phyloP scores from a whole-genome alignment of 2,888 invertebrate genomes.

The Oscheius myriophilus region DNA sequence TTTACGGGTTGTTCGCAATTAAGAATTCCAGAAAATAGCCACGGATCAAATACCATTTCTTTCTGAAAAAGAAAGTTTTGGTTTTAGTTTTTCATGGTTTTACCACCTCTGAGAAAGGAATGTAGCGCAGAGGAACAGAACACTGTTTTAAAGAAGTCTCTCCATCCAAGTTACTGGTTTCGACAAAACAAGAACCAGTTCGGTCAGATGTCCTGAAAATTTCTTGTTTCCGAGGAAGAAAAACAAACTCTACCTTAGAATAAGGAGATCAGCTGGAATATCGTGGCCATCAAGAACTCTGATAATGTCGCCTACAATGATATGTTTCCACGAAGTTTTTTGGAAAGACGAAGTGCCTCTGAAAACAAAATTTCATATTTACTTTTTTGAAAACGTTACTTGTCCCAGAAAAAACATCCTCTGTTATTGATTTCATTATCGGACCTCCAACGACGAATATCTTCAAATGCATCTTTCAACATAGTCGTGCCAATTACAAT shows the following conservation, averaged over 20 bases:
- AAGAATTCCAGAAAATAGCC: constrained; percentile 80
- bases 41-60: constrained; percentile 51
- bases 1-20: constrained; percentile 95
- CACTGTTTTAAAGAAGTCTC: constrained; percentile 94
- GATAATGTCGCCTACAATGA: constrained; percentile 90
- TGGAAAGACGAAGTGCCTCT: constrained; percentile 50
- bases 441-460: constrained; percentile 85
- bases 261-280: constrained; percentile 91
- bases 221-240: too few species aligned
- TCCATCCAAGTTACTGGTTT: constrained; percentile 94
- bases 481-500: constrained; percentile 93
- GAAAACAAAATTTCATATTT: constrained; percentile 75
- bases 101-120: constrained; percentile 76
- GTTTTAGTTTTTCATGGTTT: constrained; percentile 71
- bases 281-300: constrained; percentile 95
- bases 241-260: constrained; percentile 39
- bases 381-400: constrained; percentile 67
- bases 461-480: constrained; percentile 94
- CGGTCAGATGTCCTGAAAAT: constrained; percentile 39
- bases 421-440: constrained; percentile 93
- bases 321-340: constrained; percentile 81
- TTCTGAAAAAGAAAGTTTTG: constrained; percentile 33
- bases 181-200: constrained; percentile 86
- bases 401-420: constrained; percentile 83
- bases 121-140: constrained; percentile 49